Base-by-base conservation (phyloP, 2,113 vertebrate genomes). In the Eubucco bourcierii region DNA sequence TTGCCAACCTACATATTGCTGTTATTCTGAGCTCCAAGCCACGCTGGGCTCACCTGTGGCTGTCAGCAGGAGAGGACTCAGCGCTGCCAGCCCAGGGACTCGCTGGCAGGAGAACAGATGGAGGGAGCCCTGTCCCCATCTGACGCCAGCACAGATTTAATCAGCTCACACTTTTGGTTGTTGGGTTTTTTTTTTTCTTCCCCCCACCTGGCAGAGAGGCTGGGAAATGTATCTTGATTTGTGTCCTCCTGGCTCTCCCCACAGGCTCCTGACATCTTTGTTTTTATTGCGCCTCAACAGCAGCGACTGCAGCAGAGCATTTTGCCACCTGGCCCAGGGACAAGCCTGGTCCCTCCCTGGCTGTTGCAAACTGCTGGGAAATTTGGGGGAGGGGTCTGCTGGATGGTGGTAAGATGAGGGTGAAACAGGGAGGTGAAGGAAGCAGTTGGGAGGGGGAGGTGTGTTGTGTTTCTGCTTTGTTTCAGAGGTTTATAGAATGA, bases 151-250 rank as follows among this genome's bases (percentile, higher is more conserved):
- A 0, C 89, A 46, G 93, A 94, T 95, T 92, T 90, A 82, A 92
- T 93, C 92, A 82, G 90, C 90, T 96, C 91, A 19, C 78, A 15
- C 83, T 92, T 94, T 92, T 59, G 37, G 37, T 7, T 39, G 37
- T n/a, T n/a, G 37, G 37, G 37, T 37, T 37, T 37, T 39, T 39
- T 39, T 41, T 15, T 41, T 41, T 7, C 41, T 41, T 41, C 41
- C 41, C 41, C 41, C 41, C 41, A 88, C 94, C 93, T 97, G 92
- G 94, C 93, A 74, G 19, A 60, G 77, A 6, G 11, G 6, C 58
- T 6, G 31, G 91, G 90, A 95, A 90, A 89, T 85, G 71, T 8
- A 90, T 92, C 92, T 93, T 96, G 92, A 91, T 96, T 94, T 82
- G 91, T 37, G 16, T 95, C 77, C 80, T 88, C 79, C 50, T 63